Percentiles rank a stretch among this genome's conserved stretches.
phyloP scores from a whole-genome alignment of 53 echinoderm and acorn worm species.

The Paracentrotus lividus region DNA sequence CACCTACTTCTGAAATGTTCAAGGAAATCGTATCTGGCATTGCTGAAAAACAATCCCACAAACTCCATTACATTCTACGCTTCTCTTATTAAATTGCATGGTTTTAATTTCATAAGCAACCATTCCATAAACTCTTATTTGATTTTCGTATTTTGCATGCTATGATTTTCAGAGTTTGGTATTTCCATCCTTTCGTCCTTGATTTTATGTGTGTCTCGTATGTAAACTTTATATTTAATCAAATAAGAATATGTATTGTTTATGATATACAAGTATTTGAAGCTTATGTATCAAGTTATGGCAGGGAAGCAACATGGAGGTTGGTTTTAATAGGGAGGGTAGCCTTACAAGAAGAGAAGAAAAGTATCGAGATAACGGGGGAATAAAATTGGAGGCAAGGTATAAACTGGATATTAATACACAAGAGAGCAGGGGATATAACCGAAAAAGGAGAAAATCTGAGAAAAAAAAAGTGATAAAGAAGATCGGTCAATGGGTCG shows the following conservation, averaged over 20 bases:
- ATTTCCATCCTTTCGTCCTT: background rate
- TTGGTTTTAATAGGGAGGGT: too few relatives aligned
- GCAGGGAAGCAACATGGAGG: too few relatives aligned
- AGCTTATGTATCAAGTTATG: too few relatives aligned
- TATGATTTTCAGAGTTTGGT: background rate
- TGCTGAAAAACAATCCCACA: background rate
- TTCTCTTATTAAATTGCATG: background rate
- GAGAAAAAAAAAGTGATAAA: background rate
- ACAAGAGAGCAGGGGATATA: background rate
- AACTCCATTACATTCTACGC: background rate
- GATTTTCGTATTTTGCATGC: background rate
- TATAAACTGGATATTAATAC: background rate
- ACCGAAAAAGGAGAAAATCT: too few relatives aligned
- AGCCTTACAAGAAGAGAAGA: too few relatives aligned
- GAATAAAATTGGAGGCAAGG: background rate
- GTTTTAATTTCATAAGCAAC: background rate
- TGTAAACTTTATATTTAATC: too few relatives aligned
- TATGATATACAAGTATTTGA: too few relatives aligned
- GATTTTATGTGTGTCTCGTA: too few relatives aligned
- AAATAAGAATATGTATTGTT: too few relatives aligned
- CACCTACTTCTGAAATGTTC: background rate
- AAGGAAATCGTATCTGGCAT: background rate
- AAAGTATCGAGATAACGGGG: too few relatives aligned
- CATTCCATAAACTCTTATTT: conserved; percentile 10
- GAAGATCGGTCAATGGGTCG: background rate